These are phyloP conservation scores for Ips typographus DNA, from an alignment of 1,140 invertebrate species.

Conservation along the genomic window DNA sequence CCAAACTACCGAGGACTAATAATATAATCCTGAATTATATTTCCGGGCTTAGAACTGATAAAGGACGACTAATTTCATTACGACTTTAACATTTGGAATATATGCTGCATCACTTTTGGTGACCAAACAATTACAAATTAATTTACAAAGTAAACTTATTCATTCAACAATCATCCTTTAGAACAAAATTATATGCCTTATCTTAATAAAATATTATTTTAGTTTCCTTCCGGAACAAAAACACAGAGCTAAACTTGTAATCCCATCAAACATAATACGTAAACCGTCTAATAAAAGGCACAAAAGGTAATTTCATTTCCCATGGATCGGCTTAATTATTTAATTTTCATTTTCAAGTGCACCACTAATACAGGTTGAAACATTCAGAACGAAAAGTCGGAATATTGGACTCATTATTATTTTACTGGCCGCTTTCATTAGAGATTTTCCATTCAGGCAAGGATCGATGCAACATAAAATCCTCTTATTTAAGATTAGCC, in stretches of 20 bases:
- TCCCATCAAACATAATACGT: no score
- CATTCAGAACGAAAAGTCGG: not conserved
- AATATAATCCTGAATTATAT: slow-evolving; percentile 11
- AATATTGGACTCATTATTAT: slow-evolving; percentile 8
- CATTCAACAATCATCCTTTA: no score
- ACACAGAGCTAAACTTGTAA: no score
- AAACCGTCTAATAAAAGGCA: not conserved
- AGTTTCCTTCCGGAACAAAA: no score
- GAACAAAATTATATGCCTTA: no score
- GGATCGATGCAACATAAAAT: slow-evolving; percentile 16
- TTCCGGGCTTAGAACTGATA: slow-evolving; percentile 3
- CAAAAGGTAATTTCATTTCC: not conserved
- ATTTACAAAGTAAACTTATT: no score
- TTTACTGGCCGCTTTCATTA: slow-evolving; percentile 11
- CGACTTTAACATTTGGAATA: not conserved
- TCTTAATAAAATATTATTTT: no score
- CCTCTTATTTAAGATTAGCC: slow-evolving; percentile 20
- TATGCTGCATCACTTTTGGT: not conserved
- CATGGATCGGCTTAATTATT: not conserved
- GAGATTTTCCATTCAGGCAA: slow-evolving; percentile 1
- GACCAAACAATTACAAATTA: no score
- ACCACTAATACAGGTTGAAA: not conserved
- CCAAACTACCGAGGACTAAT: not conserved
- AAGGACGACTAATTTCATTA: slow-evolving; percentile 7
- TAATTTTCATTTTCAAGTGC: not conserved